phyloP scores from a whole-genome alignment of 2,113 vertebrate genomes.

The Rhegmatorhina hoffmannsi region DNA sequence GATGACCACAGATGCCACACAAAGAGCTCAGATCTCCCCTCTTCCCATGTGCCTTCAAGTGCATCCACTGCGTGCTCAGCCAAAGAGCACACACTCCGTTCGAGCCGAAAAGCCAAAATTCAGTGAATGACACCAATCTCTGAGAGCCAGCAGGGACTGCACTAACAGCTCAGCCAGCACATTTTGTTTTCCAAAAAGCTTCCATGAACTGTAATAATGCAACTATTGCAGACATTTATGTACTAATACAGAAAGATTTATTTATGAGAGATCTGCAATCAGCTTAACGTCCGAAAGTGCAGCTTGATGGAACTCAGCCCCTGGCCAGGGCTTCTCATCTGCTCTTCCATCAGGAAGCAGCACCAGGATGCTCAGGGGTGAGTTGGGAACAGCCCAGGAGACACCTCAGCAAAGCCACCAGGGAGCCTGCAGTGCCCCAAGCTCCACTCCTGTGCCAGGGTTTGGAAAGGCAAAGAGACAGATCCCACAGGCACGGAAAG shows the following conservation, averaged over 20 bases:
- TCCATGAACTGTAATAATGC: neutral
- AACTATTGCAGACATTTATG: neutral
- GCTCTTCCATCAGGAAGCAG: neutral
- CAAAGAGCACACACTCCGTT: neutral
- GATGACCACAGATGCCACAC: neutral
- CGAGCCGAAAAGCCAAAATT: slow-evolving; percentile 10
- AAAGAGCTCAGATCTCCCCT: neutral
- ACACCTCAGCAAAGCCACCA: neutral
- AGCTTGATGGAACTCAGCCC: neutral
- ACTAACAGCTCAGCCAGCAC: slow-evolving; percentile 29
- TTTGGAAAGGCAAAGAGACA: neutral
- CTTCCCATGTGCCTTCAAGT: neutral
- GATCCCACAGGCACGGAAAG: neutral
- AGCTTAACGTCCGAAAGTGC: neutral
- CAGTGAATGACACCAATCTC: slow-evolving; percentile 27
- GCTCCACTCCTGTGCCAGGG: neutral
- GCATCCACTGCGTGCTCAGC: neutral
- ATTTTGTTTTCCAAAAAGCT: slow-evolving; percentile 34
- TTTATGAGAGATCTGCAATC: slow-evolving; percentile 24
- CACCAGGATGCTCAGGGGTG: neutral
- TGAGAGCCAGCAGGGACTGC: neutral
- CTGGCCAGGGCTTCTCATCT: neutral
- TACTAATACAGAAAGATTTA: slow-evolving; percentile 19
- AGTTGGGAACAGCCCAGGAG: neutral
- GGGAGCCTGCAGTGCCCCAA: neutral